A percentile compares a stretch with the other conserved stretches of the same genome.
Evolutionary conservation across 2,113 vertebrate species (phyloP).

Genomic region (Passer domesticus): DNA sequence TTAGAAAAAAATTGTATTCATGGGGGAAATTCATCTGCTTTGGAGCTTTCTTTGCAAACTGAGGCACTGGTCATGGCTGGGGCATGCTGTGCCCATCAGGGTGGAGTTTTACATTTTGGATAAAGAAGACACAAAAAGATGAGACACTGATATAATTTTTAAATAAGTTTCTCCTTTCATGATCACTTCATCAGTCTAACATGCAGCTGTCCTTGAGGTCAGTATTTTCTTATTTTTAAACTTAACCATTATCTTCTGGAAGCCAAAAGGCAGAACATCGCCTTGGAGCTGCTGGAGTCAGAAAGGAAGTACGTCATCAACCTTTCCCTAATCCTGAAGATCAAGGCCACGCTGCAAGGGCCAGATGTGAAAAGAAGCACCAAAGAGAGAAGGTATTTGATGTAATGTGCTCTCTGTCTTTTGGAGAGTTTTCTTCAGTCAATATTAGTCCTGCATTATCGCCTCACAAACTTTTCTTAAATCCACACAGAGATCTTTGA

Average conservation of each 20-base stretch:
- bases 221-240: constrained; percentile 5
- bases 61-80: background rate
- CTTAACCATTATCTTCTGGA: constrained; percentile 45
- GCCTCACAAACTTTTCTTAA: background rate
- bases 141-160: background rate
- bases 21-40: background rate
- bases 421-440: background rate
- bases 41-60: background rate
- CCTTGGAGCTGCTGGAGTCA: constrained; percentile 93
- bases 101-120: background rate
- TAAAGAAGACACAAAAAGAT: background rate
- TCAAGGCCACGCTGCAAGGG: constrained; percentile 90
- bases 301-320: constrained; percentile 94
- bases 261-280: constrained; percentile 90
- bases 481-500: background rate
- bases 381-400: constrained; percentile 90
- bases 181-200: background rate
- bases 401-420: constrained; percentile 35
- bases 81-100: background rate
- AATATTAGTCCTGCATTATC: background rate
- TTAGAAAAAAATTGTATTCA: background rate
- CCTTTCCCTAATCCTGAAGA: constrained; percentile 92
- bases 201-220: background rate
- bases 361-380: constrained; percentile 82
- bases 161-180: background rate